Conservation (phyloP, 2,888 invertebrate species). For the Mayetiola destructor region DNA sequence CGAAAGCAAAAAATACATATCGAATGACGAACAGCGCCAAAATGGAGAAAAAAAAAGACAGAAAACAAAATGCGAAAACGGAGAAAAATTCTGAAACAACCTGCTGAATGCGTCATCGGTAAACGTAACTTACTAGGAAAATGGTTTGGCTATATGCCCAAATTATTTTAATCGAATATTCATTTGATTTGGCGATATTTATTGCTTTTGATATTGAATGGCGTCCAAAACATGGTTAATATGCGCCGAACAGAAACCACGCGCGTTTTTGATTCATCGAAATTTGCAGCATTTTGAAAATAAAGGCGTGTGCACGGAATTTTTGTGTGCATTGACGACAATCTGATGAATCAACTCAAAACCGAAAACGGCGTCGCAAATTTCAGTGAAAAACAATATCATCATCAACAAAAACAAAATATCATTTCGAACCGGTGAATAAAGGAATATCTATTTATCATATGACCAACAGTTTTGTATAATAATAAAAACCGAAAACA, state of each 20-base stretch:
- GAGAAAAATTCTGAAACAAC: not conserved
- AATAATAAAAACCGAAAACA: too few relatives aligned
- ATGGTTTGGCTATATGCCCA: not conserved
- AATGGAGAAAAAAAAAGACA: not conserved
- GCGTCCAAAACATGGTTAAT: not conserved
- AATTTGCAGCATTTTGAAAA: not conserved
- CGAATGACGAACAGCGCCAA: not conserved
- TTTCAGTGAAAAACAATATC: too few relatives aligned
- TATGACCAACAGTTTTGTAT: too few relatives aligned
- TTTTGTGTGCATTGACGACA: too few relatives aligned
- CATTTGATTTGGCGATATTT: not conserved
- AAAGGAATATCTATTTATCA: too few relatives aligned
- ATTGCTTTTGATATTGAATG: not conserved
- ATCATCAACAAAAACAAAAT: too few relatives aligned
- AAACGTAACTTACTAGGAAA: not conserved
- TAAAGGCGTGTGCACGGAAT: not conserved
- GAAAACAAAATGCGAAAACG: not conserved
- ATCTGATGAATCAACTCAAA: not conserved
- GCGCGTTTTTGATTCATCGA: not conserved
- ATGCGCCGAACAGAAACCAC: conserved; percentile 1
- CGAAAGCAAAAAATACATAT: not conserved
- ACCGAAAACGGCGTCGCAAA: not conserved
- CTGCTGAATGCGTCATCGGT: conserved; percentile 5
- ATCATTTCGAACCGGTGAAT: too few relatives aligned
- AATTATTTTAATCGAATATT: not conserved